Base-by-base conservation (phyloP, 2,797 vertebrate species). In the Meriones psammophilus region DNA sequence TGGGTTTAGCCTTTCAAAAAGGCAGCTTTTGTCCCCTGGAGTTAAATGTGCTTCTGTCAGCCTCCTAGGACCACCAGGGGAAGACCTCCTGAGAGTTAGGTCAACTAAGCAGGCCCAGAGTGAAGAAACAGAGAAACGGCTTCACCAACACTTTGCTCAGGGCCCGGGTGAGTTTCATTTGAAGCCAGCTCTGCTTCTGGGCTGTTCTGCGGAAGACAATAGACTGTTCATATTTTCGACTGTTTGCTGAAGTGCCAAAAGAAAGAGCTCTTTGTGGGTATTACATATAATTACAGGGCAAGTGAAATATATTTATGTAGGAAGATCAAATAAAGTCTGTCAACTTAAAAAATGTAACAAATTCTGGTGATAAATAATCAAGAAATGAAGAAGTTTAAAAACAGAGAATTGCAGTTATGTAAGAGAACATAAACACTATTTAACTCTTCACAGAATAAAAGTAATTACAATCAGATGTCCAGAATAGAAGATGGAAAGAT, bases 381-480 rank as follows among this genome's bases (percentile, higher is more conserved):
- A 89, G 74, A 80, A 91, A 89, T 77, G 42, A 86, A 56, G 22
- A 88, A 83, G 46, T n/a, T 90, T 83, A 62, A 88, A 88, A 94
- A 64, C 9, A 42, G n/a, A 78, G 42, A 88, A 66, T 58, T 90
- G 42, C 50, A 78, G 26, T 24, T 50, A 79, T 22, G 33, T 54
- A 78, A 39, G 8, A 17, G 54, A 89, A 83, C 56, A 68, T 83
- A 95, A 83, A 83, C 68, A n/a, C 39, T 89, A n/a, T 42, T 50
- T 83, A 93, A 89, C 81, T 80, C n/a, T 92, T 86, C 54, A 71
- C 54, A 91, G 56, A 79, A 24, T 91, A 39, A 62, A 91, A 91
- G 18, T 89, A 94, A 89, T 89, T 81, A 50, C 1, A 81, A 58
- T 69, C 28, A 64, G 83, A 86, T 80, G 66, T 92, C 68, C 64